Base-by-base conservation (phyloP, 2,797 vertebrate genomes). In the Silurus aristotelis region DNA sequence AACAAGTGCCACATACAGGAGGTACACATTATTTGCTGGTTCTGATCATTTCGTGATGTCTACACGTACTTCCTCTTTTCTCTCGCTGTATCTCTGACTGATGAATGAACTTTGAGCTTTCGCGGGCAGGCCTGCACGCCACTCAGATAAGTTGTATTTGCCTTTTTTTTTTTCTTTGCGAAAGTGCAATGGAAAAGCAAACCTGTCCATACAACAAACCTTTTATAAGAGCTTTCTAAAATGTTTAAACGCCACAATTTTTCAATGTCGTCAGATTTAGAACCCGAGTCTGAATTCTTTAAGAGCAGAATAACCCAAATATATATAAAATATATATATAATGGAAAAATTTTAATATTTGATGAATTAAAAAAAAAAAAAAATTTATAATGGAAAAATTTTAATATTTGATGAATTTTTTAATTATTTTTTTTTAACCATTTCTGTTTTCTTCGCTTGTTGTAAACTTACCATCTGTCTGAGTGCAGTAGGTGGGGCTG, bases 391-490 rank as follows among this genome's bases (percentile, higher is more conserved):
- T 31, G 27, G 27, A 38, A 38, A 38, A 38, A 38, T 38, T 38
- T 38, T 4, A 5, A 38, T 38, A 38, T 22, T 2, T 12, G 43
- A 43, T 22, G 38, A 22, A 46, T 31, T n/a, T n/a, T n/a, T n/a
- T n/a, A n/a, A n/a, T n/a, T n/a, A n/a, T n/a, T n/a, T n/a, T 38
- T 25, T 19, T 58, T 10, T 25, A 19, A 17, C 6, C 46, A 10
- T 58, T 56, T 56, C 25, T 5, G 52, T 38, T 20, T 43, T 6
- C 10, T 60, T 20, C 31, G 10, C 17, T 77, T 22, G 19, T 3
- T 14, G 5, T 46, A 8, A 72, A 13, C 83, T 67, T 75, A 91
- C 93, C 94, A 87, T 90, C 86, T 0, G 93, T 95, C 89, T 88
- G 46, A 55, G 75, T 63, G 83, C 95, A 95, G 13, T 77, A 73